A percentile compares a stretch with the other conserved stretches of the same genome.
Evolutionary conservation across 2,113 vertebrate species (phyloP).

Genomic region (Euleptes europaea): DNA sequence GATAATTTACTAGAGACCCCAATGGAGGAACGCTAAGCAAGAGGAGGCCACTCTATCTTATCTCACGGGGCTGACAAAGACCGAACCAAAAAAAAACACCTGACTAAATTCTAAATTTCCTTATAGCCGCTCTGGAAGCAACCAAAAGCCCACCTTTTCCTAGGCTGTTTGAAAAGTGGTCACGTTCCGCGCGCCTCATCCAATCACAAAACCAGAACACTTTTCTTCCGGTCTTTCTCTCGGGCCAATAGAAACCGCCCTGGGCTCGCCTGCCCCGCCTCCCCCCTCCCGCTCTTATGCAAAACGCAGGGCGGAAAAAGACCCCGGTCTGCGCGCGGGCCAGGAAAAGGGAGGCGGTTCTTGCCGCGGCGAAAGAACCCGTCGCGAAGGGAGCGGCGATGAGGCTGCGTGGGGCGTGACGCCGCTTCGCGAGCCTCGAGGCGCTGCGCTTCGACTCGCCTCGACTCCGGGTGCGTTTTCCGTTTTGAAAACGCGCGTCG

Average conservation of each 20-base stretch:
- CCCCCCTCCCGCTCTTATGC: not conserved
- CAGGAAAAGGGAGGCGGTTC: not conserved
- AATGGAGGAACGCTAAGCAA: not conserved
- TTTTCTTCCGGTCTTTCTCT: not conserved
- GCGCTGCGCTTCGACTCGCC: no score
- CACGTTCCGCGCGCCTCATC: not conserved
- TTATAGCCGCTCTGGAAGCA: no score
- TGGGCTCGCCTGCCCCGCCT: no score
- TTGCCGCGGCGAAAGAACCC: not conserved
- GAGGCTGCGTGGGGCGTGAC: not conserved
- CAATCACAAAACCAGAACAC: not conserved
- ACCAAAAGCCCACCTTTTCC: no score
- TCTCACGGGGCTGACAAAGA: not conserved
- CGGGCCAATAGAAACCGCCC: not conserved
- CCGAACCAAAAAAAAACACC: not conserved
- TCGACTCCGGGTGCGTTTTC: not conserved
- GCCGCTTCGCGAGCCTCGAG: not conserved
- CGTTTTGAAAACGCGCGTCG: no score
- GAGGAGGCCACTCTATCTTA: not conserved
- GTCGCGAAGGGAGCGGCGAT: not conserved
- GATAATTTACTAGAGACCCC: not conserved
- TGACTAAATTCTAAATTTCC: not conserved
- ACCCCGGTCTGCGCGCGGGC: not conserved
- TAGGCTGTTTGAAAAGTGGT: not conserved
- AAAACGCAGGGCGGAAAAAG: not conserved